Conservation (phyloP, 2,113 vertebrate species). For the Carlito syrichta region DNA sequence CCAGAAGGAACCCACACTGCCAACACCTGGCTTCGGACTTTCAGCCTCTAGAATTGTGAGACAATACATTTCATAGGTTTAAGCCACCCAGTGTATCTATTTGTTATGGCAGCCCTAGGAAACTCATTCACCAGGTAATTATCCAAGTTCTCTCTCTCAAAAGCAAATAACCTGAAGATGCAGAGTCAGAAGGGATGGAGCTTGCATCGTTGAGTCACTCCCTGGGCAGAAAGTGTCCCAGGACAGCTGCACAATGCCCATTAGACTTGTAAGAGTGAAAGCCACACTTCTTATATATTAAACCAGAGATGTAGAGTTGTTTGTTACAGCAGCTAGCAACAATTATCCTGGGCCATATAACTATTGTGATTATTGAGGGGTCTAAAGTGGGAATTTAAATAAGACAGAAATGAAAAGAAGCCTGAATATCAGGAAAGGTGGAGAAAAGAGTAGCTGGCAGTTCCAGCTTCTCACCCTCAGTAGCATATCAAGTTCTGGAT, state of each 20-base stretch:
- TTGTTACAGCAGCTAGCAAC: not conserved
- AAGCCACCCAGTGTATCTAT: not conserved
- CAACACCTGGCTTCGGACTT: not conserved
- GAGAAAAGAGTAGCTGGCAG: rapidly evolving
- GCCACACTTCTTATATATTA: rapidly evolving
- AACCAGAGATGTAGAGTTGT: not conserved
- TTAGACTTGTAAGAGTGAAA: not conserved
- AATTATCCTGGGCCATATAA: not conserved
- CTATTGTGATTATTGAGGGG: not conserved
- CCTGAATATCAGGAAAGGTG: not conserved
- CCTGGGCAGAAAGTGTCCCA: not conserved
- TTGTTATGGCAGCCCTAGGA: not conserved
- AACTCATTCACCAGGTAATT: not conserved
- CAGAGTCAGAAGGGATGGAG: no score
- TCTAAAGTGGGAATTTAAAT: not conserved
- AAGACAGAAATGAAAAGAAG: not conserved
- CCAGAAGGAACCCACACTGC: not conserved
- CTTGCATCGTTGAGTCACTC: not conserved
- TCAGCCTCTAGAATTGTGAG: not conserved
- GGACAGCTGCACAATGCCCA: not conserved
- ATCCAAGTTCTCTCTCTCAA: not conserved
- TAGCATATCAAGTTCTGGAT: not conserved
- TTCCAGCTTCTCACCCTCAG: not conserved
- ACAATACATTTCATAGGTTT: not conserved
- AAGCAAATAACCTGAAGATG: not conserved